Conservation (phyloP, 1,140 invertebrate species). For the Eciton burchellii region DNA sequence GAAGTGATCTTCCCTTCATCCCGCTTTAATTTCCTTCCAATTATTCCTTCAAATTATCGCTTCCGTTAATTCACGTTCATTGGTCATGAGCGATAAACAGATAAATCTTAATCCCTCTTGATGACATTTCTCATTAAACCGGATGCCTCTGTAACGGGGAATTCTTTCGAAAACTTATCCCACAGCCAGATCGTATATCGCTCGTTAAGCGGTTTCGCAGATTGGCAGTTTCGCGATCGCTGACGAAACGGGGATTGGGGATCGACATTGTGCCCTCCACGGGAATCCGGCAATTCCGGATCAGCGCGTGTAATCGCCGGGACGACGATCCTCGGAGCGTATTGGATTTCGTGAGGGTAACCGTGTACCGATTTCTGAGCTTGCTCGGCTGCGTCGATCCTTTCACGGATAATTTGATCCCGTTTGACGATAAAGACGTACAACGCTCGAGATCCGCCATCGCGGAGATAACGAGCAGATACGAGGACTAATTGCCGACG, state of each 20-base stretch:
- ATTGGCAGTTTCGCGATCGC: conserved; percentile 3
- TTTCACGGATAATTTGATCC: conserved; percentile 81
- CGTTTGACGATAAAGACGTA: conserved; percentile 81
- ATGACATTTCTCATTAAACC: no score
- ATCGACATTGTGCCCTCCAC: not conserved
- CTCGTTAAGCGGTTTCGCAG: not conserved
- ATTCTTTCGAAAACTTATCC: no score
- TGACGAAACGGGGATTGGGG: conserved; percentile 12
- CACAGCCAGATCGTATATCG: no score
- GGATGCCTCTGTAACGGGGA: no score
- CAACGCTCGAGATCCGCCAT: conserved; percentile 72
- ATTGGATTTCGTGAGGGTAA: conserved; percentile 68
- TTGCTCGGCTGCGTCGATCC: conserved; percentile 74
- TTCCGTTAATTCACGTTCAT: no score
- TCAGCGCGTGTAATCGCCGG: conserved; percentile 45
- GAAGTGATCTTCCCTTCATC: not conserved
- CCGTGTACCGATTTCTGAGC: conserved; percentile 72
- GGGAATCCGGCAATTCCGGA: conserved; percentile 12
- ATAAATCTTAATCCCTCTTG: no score
- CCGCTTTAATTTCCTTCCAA: no score
- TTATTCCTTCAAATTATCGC: no score
- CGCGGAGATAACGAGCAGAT: conserved; percentile 74
- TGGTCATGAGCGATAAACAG: no score
- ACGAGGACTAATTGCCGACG: conserved; percentile 80
- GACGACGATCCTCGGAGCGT: conserved; percentile 55